Evolutionary conservation across 2,797 vertebrate species (phyloP), one percentile per base, ranked within the genome.

Genomic region (Cryptoprocta ferox): DNA sequence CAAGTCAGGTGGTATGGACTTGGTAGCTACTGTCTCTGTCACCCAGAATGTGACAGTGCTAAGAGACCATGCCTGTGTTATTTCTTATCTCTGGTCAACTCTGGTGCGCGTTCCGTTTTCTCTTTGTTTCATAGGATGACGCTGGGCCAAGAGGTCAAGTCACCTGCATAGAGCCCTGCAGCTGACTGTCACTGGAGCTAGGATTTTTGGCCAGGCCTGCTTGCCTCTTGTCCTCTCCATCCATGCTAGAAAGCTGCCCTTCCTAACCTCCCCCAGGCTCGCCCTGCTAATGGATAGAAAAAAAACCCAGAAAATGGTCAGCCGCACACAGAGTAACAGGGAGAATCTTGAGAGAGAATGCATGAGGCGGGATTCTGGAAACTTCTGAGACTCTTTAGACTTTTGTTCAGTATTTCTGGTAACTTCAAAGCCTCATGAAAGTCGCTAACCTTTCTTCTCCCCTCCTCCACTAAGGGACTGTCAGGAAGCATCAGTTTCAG

Each of bases 401-500:
- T 8, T 50, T 10, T 65, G 71, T 15, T 59, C 10, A 7, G 79
- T n/a, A 16, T 63, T 45, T 73, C 28, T 32, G 3, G 66, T 50
- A 78, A 79, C 66, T 75, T 21, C 39, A 26, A 81, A 39, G 48
- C 18, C 32, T 59, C 63, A 6, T 19, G 0, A 3, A 66, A 71
- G n/a, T 9, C 50, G 39, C 99, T 99, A 97, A 99, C 99, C 99
- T 99, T 99, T 94, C 99, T 99, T 98, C 98, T 99, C 80, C 99
- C 98, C 81, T 99, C 99, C 66, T 99, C 99, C 94, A 98, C 98
- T 10, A 99, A 98, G 39, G 99, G 99, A 98, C 98, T 99, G 97
- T 99, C 99, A 2, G 99, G 99, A 96, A 99, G 97, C 99, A 99
- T 99, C 99, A 99, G 71, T 98, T 99, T 99, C 97, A 99, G 98